Percentiles rank a stretch among this genome's conserved stretches.
Evolutionary conservation across 2,113 vertebrate species (phyloP).

Genomic region (Aegypius monachus): DNA sequence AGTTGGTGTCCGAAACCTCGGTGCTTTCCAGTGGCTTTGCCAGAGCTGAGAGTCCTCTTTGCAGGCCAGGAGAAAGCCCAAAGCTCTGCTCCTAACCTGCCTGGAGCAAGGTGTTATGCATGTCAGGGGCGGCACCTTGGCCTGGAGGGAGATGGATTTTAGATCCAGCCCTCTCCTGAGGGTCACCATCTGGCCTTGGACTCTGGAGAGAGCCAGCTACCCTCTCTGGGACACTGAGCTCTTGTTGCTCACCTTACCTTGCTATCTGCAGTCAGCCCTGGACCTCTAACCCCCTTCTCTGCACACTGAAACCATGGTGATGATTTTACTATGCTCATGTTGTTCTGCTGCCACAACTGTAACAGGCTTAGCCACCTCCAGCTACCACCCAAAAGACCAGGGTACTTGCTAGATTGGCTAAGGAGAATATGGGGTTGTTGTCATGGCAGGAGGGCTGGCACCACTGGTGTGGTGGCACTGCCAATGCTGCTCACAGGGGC

Average conservation of each 20-base stretch:
- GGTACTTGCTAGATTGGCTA: neutral
- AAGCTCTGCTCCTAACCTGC: neutral
- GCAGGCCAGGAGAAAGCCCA: neutral
- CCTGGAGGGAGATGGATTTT: neutral
- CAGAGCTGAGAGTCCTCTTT: neutral
- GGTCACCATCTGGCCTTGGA: neutral
- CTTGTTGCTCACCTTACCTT: neutral
- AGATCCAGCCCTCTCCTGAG: neutral
- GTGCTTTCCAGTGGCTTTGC: neutral
- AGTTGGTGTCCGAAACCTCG: neutral
- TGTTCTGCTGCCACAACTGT: neutral
- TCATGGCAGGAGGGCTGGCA: neutral
- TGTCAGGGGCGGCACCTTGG: neutral
- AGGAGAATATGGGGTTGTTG: neutral
- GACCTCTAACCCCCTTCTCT: neutral
- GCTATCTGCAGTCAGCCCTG: neutral
- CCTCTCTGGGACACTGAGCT: neutral
- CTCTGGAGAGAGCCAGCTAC: neutral
- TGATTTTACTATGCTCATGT: neutral
- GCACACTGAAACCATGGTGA: neutral
- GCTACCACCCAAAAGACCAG: neutral
- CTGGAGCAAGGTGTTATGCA: accelerated
- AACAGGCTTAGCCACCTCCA: neutral
- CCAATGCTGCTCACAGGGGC: neutral
- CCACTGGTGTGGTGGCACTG: neutral